These are phyloP conservation scores for Heliothis virescens DNA, from an alignment of 1,140 invertebrate genomes.

Conservation along the genomic window DNA sequence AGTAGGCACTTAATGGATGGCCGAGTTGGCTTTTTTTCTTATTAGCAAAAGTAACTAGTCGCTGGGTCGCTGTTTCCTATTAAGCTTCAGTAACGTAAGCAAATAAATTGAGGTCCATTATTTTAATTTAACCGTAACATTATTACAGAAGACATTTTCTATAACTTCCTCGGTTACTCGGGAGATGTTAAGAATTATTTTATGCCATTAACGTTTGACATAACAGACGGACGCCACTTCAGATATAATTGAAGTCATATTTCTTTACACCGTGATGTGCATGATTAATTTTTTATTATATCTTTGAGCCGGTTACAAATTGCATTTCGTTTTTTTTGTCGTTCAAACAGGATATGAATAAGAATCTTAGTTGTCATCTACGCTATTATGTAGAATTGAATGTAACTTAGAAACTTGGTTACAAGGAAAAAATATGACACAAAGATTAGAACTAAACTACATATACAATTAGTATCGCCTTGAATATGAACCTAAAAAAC, in stretches of 20 bases:
- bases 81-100: constrained; percentile 32
- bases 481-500: constrained; percentile 34
- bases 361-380: neutral
- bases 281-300: constrained; percentile 9
- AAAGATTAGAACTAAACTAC: constrained; percentile 37
- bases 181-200: constrained; percentile 34
- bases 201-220: constrained; percentile 14
- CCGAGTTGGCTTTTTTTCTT: constrained; percentile 43
- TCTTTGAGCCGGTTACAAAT: constrained; percentile 16
- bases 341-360: neutral
- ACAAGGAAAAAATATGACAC: constrained; percentile 38
- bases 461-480: constrained; percentile 32
- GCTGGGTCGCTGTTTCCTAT: constrained; percentile 32
- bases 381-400: neutral
- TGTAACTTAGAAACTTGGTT: neutral
- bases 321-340: neutral
- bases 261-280: constrained; percentile 12
- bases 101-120: constrained; percentile 51
- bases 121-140: constrained; percentile 51
- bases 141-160: constrained; percentile 42
- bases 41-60: constrained; percentile 45
- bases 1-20: constrained; percentile 43
- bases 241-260: constrained; percentile 30
- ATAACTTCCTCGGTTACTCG: constrained; percentile 18
- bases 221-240: constrained; percentile 4